Evolutionary conservation across 2,888 invertebrate genomes (phyloP).

Genomic region (Ferdinandea cuprea): DNA sequence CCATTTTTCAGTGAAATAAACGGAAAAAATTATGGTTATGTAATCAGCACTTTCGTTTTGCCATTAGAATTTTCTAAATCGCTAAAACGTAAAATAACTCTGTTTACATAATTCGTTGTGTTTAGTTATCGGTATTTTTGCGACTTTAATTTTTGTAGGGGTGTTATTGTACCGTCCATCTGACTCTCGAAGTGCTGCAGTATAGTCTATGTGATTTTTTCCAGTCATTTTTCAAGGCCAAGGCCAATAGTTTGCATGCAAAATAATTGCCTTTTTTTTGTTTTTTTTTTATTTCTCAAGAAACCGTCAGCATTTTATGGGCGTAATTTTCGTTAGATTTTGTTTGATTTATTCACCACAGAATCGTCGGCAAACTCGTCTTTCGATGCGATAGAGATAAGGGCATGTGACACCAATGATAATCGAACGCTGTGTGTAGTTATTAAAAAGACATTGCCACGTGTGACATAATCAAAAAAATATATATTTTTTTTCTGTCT

Average conservation of each 20-base stretch:
- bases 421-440: slow-evolving; percentile 15
- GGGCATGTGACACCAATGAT: slow-evolving; percentile 41
- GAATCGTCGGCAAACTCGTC: no score
- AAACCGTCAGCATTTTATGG: background rate
- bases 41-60: slow-evolving; percentile 37
- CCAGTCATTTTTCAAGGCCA: slow-evolving; percentile 52
- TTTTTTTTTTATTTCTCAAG: slow-evolving; percentile 23
- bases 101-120: slow-evolving; percentile 42
- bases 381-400: slow-evolving; percentile 21
- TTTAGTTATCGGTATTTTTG: slow-evolving; percentile 1
- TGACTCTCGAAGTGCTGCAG: background rate
- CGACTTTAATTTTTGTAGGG: background rate
- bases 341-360: no score
- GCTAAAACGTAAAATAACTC: slow-evolving; percentile 46
- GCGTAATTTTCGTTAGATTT: no score
- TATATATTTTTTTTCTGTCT: background rate
- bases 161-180: background rate
- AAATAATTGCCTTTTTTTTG: slow-evolving; percentile 8
- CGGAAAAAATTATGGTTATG: slow-evolving; percentile 39
- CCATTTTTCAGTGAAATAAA: slow-evolving; percentile 13
- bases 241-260: slow-evolving; percentile 48
- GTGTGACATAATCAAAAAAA: slow-evolving; percentile 35
- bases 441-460: slow-evolving; percentile 1
- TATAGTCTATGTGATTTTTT: slow-evolving; percentile 6
- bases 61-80: slow-evolving; percentile 36